These are phyloP conservation scores for Botia almorhae DNA, from an alignment of 2,797 vertebrate species.

Conservation along the genomic window DNA sequence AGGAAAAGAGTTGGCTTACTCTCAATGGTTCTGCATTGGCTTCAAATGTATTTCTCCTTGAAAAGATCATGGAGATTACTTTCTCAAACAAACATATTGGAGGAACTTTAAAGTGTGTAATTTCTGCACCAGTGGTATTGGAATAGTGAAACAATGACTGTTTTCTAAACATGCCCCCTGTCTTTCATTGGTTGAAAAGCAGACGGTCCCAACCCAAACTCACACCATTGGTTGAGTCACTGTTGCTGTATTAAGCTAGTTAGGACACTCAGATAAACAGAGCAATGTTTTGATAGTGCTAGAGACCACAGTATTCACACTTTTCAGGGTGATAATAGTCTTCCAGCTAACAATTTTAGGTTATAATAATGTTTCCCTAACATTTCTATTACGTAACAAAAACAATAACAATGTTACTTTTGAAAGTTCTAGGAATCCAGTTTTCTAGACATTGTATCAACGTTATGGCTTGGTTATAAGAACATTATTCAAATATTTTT, in stretches of 20 bases:
- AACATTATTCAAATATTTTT: no score
- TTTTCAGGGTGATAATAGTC: no score
- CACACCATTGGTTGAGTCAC: neutral
- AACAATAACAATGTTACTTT: no score
- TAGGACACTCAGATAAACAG: neutral
- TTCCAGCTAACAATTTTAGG: no score
- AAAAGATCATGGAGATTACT: constrained; percentile 27
- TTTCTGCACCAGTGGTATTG: neutral
- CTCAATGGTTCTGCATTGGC: constrained; percentile 12
- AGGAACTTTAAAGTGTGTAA: constrained; percentile 1
- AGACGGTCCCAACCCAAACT: neutral
- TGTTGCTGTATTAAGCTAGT: neutral
- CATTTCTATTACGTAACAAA: no score
- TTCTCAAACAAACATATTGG: constrained; percentile 15
- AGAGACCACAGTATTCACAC: no score
- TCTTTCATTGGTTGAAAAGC: neutral
- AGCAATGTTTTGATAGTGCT: neutral
- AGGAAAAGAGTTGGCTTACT: constrained; percentile 49
- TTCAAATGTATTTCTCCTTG: constrained; percentile 36
- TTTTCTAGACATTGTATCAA: no score
- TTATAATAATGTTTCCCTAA: no score
- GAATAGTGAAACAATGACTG: neutral
- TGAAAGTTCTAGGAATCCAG: no score
- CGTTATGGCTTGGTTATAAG: no score
- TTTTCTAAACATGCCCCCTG: neutral